These are phyloP conservation scores for Chrysemys picta DNA, from an alignment of 2,113 vertebrate species.

Conservation along the genomic window DNA sequence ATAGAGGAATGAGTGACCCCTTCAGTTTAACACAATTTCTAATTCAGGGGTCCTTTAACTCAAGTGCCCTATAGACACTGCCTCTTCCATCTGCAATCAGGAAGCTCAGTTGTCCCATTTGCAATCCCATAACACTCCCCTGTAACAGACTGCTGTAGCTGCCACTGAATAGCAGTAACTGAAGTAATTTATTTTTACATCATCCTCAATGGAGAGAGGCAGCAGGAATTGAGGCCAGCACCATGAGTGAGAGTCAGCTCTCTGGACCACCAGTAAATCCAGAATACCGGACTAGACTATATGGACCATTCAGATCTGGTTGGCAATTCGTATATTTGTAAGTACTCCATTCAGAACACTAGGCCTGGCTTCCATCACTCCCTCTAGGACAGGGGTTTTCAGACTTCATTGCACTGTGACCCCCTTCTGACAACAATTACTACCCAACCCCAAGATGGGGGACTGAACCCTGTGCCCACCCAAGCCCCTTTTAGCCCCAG, in stretches of 20 bases:
- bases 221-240: background rate
- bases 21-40: background rate
- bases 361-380: background rate
- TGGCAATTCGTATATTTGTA: background rate
- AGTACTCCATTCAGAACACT: background rate
- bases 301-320: background rate
- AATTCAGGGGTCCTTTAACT: background rate
- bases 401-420: too few relatives aligned
- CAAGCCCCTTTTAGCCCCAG: too few relatives aligned
- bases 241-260: background rate
- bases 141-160: too few relatives aligned
- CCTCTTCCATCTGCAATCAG: background rate
- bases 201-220: background rate
- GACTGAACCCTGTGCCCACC: too few relatives aligned
- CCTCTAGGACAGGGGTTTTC: background rate
- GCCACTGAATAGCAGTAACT: background rate
- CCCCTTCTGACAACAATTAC: too few relatives aligned
- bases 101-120: background rate
- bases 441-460: too few relatives aligned
- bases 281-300: fast-evolving
- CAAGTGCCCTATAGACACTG: background rate
- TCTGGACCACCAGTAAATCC: background rate
- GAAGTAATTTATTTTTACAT: background rate
- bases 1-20: background rate
- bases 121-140: too few relatives aligned